Base-by-base conservation (phyloP, 1,140 invertebrate genomes). In the Nylanderia fulva region DNA sequence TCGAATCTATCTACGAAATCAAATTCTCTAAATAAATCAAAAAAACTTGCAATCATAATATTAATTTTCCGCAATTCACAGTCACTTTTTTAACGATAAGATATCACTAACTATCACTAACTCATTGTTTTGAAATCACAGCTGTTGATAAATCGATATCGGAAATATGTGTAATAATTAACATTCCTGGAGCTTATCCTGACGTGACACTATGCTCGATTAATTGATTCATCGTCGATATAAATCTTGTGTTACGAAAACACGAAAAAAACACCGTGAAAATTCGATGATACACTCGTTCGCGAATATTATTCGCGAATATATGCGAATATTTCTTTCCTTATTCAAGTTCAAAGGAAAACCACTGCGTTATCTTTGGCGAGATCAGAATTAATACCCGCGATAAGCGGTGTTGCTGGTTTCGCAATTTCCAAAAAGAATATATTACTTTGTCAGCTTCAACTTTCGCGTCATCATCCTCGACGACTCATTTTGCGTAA, bases 341-440 rank as follows among this genome's bases (percentile, higher is more conserved):
- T 27, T 48, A 24, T 76, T 63, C 13, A 42, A 76, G 42, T 45
- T 29, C 6, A 61, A 76, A 21, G 24, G 15, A 63, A 76, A 61
- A 29, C 13, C 9, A 1, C 18, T n/a, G n/a, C 18, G 74, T 76
- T 76, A 61, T 76, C 74, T 75, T 75, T 42, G 18, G 1, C 39
- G 74, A 18, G 24, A 74, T 58, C 33, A 13, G 21, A 58, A 5
- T 75, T 75, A 75, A 75, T 75, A 75, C 72, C 15, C 33, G 71
- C 7, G 71, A 74, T 74, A 74, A 74, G 33, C n/a, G n/a, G n/a
- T 58, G 18, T 7, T 36, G 5, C 4, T 27, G 27, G 9, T 75
- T 75, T 75, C 33, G 54, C 6, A 60, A 42, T n/a, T 61, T 45
- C 13, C 24, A 76, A 15, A 56, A 39, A 29, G 33, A 61, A 27